Percentiles rank a stretch among this genome's conserved stretches.
These are phyloP conservation scores for Clarias fuscus DNA, from an alignment of 2,797 vertebrate genomes.

Conservation along the genomic window DNA sequence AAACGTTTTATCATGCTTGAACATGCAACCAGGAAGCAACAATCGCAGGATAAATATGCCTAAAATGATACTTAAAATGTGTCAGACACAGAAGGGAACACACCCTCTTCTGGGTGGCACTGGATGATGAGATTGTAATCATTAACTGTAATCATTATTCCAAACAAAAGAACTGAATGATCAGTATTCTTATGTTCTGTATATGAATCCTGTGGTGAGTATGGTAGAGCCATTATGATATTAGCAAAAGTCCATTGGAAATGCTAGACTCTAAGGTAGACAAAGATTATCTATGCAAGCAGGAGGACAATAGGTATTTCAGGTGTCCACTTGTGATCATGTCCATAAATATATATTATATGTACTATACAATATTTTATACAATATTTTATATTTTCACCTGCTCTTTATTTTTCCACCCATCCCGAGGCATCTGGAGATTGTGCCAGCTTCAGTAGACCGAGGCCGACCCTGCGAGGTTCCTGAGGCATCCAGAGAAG, in stretches of 20 bases:
- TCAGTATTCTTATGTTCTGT: background rate
- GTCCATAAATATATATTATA: background rate
- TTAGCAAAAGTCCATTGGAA: background rate
- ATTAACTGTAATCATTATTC: background rate
- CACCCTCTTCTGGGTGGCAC: background rate
- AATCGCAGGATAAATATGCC: background rate
- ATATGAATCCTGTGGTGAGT: background rate
- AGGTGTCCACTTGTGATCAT: background rate
- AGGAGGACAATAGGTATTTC: background rate
- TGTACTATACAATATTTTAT: no score
- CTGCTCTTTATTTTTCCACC: no score
- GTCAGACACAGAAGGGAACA: background rate
- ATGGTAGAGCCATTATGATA: background rate
- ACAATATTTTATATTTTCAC: no score
- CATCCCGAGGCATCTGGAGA: no score
- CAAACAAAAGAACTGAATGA: background rate
- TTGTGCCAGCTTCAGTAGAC: no score
- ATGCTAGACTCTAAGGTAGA: background rate
- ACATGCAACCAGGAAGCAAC: background rate
- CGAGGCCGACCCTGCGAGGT: no score
- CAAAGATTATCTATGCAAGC: background rate
- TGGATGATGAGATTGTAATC: background rate
- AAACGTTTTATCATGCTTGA: no score
- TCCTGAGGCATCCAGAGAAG: no score
- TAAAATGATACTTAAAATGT: background rate